Percentiles rank a stretch among this genome's conserved stretches.
Evolutionary conservation across 1,140 invertebrate species (phyloP).

Genomic region (Macrosteles quadrilineatus): DNA sequence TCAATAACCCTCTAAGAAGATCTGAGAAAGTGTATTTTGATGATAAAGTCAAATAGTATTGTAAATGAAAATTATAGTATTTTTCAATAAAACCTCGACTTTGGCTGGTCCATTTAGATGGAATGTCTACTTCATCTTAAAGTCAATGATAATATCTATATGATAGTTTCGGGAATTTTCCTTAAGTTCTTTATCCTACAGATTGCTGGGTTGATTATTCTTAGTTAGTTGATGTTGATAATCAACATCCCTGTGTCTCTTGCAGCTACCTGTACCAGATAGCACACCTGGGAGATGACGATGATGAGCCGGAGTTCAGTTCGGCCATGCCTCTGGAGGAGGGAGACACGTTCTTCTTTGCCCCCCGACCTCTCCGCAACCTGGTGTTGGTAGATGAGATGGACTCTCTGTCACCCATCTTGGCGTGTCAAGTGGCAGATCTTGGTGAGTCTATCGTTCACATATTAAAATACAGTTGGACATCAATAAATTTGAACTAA

Average conservation of each 20-base stretch:
- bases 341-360: slow-evolving; percentile 99
- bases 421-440: slow-evolving; percentile 73
- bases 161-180: too few relatives aligned
- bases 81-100: too few relatives aligned
- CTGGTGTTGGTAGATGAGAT: slow-evolving; percentile 97
- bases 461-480: background rate
- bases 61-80: too few relatives aligned
- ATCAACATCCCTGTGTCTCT: background rate
- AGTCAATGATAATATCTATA: too few relatives aligned
- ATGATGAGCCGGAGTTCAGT: slow-evolving; percentile 99
- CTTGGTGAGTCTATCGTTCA: slow-evolving; percentile 38
- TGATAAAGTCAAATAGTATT: too few relatives aligned
- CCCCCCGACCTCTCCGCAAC: slow-evolving; percentile 90
- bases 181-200: too few relatives aligned
- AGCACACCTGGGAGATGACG: slow-evolving; percentile 97
- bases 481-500: too few relatives aligned
- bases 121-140: too few relatives aligned
- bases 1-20: slow-evolving; percentile 10
- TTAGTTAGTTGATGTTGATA: too few relatives aligned
- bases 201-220: too few relatives aligned
- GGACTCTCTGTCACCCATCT: slow-evolving; percentile 94
- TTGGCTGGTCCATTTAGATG: too few relatives aligned
- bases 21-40: too few relatives aligned
- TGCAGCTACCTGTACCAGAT: slow-evolving; percentile 97
- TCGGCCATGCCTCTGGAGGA: slow-evolving; percentile 98